Conservation (phyloP, 2,113 vertebrate genomes). For the Gadus macrocephalus region DNA sequence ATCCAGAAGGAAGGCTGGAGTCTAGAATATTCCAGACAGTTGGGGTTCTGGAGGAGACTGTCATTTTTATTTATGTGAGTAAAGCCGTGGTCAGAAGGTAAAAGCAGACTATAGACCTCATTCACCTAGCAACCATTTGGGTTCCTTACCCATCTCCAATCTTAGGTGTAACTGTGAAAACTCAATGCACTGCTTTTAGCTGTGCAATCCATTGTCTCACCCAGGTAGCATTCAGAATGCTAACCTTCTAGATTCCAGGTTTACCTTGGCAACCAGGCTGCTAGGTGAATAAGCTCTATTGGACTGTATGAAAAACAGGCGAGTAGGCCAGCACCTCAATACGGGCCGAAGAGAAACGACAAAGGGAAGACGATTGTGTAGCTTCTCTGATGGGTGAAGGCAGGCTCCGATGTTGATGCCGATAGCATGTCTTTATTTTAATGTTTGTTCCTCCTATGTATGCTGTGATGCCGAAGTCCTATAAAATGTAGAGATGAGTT, state of each 20-base stretch:
- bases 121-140: too few species aligned
- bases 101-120: too few species aligned
- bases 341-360: neutral
- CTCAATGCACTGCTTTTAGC: too few species aligned
- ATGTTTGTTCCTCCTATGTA: conserved; percentile 10
- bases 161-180: too few species aligned
- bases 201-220: too few species aligned
- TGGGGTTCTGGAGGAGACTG: too few species aligned
- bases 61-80: too few species aligned
- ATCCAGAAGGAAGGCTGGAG: too few species aligned
- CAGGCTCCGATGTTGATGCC: conserved; percentile 29
- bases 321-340: neutral
- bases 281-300: neutral
- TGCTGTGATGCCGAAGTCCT: conserved; percentile 31
- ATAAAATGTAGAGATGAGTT: conserved; percentile 32
- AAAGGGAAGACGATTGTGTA: conserved; percentile 3
- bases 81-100: too few species aligned
- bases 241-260: neutral
- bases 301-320: neutral
- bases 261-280: neutral
- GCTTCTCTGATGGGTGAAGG: conserved; percentile 11
- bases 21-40: too few species aligned
- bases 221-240: too few species aligned
- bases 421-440: conserved; percentile 40
- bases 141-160: too few species aligned